Evolutionary conservation across 53 echinoderm and acorn worm genomes (phyloP), one percentile per base, ranked within the genome.

Genomic region (Zoroaster sp.): DNA sequence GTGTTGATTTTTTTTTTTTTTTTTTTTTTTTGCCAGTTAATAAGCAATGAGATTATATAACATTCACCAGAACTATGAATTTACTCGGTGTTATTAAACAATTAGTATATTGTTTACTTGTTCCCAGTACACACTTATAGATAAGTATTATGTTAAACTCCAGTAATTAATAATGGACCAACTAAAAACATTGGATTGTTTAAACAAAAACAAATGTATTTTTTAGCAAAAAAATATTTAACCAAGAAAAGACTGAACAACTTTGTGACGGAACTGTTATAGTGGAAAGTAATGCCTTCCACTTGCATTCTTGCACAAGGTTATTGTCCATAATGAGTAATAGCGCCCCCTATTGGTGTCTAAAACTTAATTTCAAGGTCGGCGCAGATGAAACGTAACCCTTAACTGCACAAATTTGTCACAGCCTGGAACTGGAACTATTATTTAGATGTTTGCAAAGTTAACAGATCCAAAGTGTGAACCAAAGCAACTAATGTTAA

Each of bases 151-250:
- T 20, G 35, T 67, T 81, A 70, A 85, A 34, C 37, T 79, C 63
- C 79, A 78, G 36, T 54, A 35, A 42, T 40, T 23, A 66, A 35
- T 45, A 69, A 70, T 71, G 85, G 85, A 85, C 85, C 85, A 85
- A 85, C 31, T 71, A 70, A 35, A 49, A 25, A 35, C 32, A 52
- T 52, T 20, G 41, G 40, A 32, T 31, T 76, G 31, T 41, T 49
- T 47, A 32, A 76, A 76, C 30, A 18, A 41, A 31, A 74, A 28
- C 28, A 49, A 32, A 3, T 30, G 63, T 59, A 59, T 59, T 80
- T 80, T 80, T 80, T 74, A 3, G 63, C 63, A 59, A 59, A 28
- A 28, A 40, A 63, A 34, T 20, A 41, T 80, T 63, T 42, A 80
- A 63, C 37, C 18, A 63, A 63, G 35, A 80, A 66, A 39, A 80